A percentile compares a stretch with the other conserved stretches of the same genome.
phyloP scores from a whole-genome alignment of 2,888 invertebrate genomes.

The Mystacides longicornis region DNA sequence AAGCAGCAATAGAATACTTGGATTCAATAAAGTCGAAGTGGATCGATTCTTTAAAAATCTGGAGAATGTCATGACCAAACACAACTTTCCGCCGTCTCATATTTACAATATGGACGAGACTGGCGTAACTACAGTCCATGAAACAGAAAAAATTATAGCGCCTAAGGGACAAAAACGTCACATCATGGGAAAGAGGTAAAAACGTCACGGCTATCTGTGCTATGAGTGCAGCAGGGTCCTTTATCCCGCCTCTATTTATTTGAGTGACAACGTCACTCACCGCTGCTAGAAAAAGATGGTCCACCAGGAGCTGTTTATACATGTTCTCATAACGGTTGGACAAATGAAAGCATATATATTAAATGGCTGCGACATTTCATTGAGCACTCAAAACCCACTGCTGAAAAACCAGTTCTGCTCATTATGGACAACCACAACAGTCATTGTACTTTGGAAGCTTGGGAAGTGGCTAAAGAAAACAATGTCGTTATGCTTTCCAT shows the following conservation, averaged over 20 bases:
- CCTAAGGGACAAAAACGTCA: conserved; percentile 35
- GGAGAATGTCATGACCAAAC: conserved; percentile 13
- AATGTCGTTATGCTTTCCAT: conserved; percentile 27
- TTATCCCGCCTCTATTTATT: conserved; percentile 40
- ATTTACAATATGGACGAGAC: conserved; percentile 35
- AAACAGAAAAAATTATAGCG: conserved; percentile 34
- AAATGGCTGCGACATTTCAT: conserved; percentile 7
- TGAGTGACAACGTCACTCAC: conserved; percentile 36
- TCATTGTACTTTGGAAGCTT: conserved; percentile 27
- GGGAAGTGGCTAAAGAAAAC: conserved; percentile 27
- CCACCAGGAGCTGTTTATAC: conserved; percentile 32
- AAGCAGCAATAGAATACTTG: background rate
- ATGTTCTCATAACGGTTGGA: conserved; percentile 20
- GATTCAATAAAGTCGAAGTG: conserved; percentile 4
- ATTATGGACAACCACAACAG: conserved; percentile 31
- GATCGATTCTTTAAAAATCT: conserved; percentile 9
- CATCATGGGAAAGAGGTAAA: conserved; percentile 35
- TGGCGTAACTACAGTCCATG: conserved; percentile 35
- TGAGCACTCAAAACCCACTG: conserved; percentile 25
- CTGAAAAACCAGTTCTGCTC: conserved; percentile 28
- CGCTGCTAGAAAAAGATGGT: conserved; percentile 34
- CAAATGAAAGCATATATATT: background rate
- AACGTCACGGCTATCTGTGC: conserved; percentile 36
- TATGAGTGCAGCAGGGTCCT: conserved; percentile 35
- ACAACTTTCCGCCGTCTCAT: conserved; percentile 12